Evolutionary conservation across 2,113 vertebrate genomes (phyloP), one percentile per base, ranked within the genome.

Genomic region (Aplodontia rufa): DNA sequence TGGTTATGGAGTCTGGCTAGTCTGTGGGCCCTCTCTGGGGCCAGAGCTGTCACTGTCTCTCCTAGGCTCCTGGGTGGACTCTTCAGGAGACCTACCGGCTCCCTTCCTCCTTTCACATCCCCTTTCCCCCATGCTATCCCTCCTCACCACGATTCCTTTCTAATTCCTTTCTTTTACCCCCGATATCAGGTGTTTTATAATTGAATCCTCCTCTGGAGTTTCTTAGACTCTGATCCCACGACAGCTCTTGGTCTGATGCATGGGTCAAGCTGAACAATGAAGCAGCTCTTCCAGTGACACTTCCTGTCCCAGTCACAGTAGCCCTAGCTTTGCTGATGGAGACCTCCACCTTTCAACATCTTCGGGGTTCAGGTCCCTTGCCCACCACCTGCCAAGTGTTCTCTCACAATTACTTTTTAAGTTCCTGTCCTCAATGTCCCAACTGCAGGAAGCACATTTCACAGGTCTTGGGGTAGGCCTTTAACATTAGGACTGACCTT

Each of bases 231-330:
- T 51, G 14, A 53, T 11, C 19, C 16, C 30, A 32, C 16, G 35
- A 37, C 72, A 10, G n/a, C 4, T 53, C 40, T 47, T 40, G 12
- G 8, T n/a, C 24, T 20, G 13, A 28, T 13, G 8, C 19, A 55
- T 55, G 17, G 12, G 30, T 58, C 42, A 40, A 75, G 28, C 28
- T 40, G 40, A 75, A 12, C 49, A 22, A 58, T 5, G 0, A 58
- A n/a, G 5, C 1, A 49, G 55, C 16, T 24, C 37, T 55, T 75
- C 24, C 1, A 9, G n/a, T 45, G 45, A 87, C 3, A 28, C 4
- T 62, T 0, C 24, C 30, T 71, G 16, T 16, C 5, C 3, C 40
- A 86, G 0, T 82, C 35, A 20, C 10, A 7, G 19, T 30, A 8
- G n/a, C 17, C 14, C 5, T 51, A 12, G 37, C 49, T 60, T 6